Evolutionary conservation across 2,113 vertebrate species (phyloP), one percentile per base, ranked within the genome.

Genomic region (Hydrolagus affinis): DNA sequence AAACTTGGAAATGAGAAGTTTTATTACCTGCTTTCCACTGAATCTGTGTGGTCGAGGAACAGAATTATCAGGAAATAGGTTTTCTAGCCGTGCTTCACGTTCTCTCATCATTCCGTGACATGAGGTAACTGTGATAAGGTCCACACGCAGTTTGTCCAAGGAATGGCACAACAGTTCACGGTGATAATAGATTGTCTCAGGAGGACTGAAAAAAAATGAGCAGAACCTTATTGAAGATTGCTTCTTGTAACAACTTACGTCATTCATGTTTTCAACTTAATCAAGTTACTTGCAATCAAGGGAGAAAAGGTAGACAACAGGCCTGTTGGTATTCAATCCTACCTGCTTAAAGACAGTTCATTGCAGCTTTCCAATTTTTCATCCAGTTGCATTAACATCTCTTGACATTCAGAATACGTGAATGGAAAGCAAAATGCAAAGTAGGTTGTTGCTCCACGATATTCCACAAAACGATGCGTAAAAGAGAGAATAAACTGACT

Each of bases 371-470:
- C 89, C 89, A 96, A 94, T 85, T 91, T 95, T 80, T 94, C 86
- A 19, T 97, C 97, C 87, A 99, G 91, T 88, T 92, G 94, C 23
- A 91, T 91, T 88, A 99, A 90, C 95, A 97, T 94, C 88, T 97
- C 96, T 93, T 99, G 97, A 90, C 95, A 95, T 91, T 99, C 96
- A 0, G 89, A 90, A 89, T 99, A 99, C 3, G 98, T 97, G 91
- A 98, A 98, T 0, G 97, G 98, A 90, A 94, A 99, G 88, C 96
- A 99, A 94, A 99, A 99, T 88, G 97, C 95, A 86, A 99, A 99
- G 92, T 94, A 99, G 86, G 97, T 96, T 88, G 95, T 96, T 80
- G 96, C 92, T 2, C 95, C 96, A 0, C 94, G 94, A 88, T 92
- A 92, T 77, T 99, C 97, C 88, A 93, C 87, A 85, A 98, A 94